Base-by-base conservation (phyloP, 1,140 invertebrate genomes). In the Homalodisca vitripennis region DNA sequence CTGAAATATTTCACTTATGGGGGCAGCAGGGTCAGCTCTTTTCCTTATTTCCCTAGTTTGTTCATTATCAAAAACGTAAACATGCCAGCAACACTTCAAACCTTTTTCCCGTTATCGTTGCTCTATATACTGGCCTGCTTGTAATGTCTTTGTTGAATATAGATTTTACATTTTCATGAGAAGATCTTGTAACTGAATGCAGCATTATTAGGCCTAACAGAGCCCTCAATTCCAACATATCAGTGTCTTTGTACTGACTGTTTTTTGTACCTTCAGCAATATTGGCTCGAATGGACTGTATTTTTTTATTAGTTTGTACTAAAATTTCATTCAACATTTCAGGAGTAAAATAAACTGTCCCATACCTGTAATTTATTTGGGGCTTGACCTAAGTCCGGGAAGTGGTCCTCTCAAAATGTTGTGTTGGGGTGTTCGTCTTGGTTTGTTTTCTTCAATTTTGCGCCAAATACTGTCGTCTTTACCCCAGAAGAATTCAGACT, bases 1-100 rank as follows among this genome's bases (percentile, higher is more conserved):
- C 14, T 80, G 74, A 66, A 74, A 78, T 31, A 79, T 48, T 14
- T 76, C 69, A 70, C 75, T 55, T 41, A 79, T 75, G 68, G 67
- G 72, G 67, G 72, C 68, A 62, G 74, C 74, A 14, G 77, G 64
- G 60, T 78, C 78, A 71, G 79, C 76, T 70, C 72, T 62, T 32
- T 75, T 72, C 22, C 72, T 48, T 48, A 69, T 65, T 14, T 70
- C 53, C 66, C 72, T 63, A 13, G 65, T 63, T 34, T 55, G 30
- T 30, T 67, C 41, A 66, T 75, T 47, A 71, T 76, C 73, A 67
- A 75, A 76, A 27, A 70, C 51, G 6, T 14, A 75, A 26, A 14
- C 34, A 46, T n/a, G 63, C 26, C 20, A 74, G 29, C 29, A 73
- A 48, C 14, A 72, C 46, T 69, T 64, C 24, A 20, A 73, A 76